Conservation (phyloP, 2,113 vertebrate species). For the Trichomycterus rosablanca region DNA sequence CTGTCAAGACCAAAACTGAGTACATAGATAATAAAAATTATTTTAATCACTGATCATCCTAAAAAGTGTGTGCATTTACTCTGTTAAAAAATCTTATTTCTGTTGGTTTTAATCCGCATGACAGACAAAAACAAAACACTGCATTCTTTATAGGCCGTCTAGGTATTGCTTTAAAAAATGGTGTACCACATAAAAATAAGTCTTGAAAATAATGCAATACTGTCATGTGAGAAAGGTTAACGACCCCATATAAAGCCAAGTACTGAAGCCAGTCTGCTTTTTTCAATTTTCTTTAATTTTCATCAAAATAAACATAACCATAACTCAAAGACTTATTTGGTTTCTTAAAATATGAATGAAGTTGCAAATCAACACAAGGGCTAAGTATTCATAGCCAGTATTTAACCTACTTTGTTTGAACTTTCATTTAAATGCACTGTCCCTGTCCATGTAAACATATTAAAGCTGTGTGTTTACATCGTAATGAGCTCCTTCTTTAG, state of each 20-base stretch:
- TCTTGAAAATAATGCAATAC: too few relatives aligned
- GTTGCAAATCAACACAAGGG: background rate
- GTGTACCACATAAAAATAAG: too few relatives aligned
- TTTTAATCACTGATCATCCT: too few relatives aligned
- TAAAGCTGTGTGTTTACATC: too few relatives aligned
- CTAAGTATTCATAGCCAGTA: background rate
- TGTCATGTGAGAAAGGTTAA: too few relatives aligned
- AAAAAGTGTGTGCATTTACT: conserved; percentile 20
- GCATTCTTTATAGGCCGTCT: conserved; percentile 27
- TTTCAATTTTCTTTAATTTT: too few relatives aligned
- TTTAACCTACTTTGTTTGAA: background rate
- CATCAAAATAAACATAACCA: background rate
- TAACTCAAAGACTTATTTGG: background rate
- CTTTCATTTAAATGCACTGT: background rate
- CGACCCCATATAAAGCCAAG: too few relatives aligned
- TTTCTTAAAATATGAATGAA: background rate
- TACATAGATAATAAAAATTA: too few relatives aligned
- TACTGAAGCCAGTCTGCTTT: background rate
- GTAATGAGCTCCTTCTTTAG: too few relatives aligned
- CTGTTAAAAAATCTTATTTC: conserved; percentile 24
- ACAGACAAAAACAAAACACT: conserved; percentile 34
- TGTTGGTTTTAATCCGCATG: conserved; percentile 34
- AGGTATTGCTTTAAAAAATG: background rate
- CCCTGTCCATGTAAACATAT: background rate
- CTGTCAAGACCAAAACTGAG: too few relatives aligned